These are phyloP conservation scores for Drosophila emarginata DNA, from an alignment of 2,888 invertebrate species.

Conservation along the genomic window DNA sequence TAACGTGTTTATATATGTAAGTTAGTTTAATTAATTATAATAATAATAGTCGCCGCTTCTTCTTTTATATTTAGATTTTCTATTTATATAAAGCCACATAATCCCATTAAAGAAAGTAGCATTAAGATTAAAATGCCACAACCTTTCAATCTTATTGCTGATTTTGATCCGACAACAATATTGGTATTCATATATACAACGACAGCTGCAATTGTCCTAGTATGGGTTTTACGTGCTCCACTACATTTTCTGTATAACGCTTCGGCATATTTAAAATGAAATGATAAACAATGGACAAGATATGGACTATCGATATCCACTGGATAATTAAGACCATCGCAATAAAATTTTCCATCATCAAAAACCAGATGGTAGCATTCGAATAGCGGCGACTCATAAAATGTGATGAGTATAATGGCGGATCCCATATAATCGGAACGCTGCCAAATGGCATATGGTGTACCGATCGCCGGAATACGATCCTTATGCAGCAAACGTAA, in stretches of 20 bases:
- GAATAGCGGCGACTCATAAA: conserved; percentile 56
- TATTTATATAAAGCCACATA: not conserved
- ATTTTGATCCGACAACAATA: conserved; percentile 10
- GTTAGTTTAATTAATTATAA: too few relatives aligned
- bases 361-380: conserved; percentile 47
- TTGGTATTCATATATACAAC: conserved; percentile 60
- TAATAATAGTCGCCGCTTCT: too few relatives aligned
- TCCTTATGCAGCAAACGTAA: conserved; percentile 51
- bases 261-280: conserved; percentile 44
- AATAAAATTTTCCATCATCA: conserved; percentile 42
- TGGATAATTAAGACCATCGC: conserved; percentile 50
- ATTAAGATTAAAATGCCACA: not conserved
- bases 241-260: conserved; percentile 39
- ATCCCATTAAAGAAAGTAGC: not conserved
- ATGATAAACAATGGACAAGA: conserved; percentile 47
- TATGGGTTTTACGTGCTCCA: not conserved
- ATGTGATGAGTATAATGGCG: conserved; percentile 48
- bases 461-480: conserved; percentile 42
- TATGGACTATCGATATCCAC: conserved; percentile 4
- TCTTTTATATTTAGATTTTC: too few relatives aligned
- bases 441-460: conserved; percentile 60
- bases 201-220: conserved; percentile 42
- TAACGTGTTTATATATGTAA: too few relatives aligned
- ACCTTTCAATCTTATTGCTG: not conserved
- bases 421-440: conserved; percentile 44